These are phyloP conservation scores for Protophormia terraenovae DNA, from an alignment of 2,888 invertebrate genomes.

Conservation along the genomic window DNA sequence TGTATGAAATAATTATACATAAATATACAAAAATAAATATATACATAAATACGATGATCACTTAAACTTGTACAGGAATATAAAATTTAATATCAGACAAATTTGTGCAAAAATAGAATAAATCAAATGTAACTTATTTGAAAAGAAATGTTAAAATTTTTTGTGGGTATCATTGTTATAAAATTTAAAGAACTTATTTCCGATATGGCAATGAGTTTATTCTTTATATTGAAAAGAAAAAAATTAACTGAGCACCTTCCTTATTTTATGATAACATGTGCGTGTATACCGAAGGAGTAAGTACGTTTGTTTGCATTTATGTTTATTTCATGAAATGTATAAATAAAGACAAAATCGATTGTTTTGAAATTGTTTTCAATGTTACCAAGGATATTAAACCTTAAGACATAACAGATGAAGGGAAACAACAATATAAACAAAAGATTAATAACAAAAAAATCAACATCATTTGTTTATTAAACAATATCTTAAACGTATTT, in stretches of 20 bases:
- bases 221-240: too few species aligned
- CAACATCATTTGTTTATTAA: conserved; percentile 1
- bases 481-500: conserved; percentile 1
- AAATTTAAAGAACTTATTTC: too few species aligned
- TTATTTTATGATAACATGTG: too few species aligned
- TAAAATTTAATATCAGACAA: too few species aligned
- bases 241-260: too few species aligned
- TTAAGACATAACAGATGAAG: background rate
- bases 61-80: background rate
- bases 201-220: too few species aligned
- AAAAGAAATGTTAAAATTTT: too few species aligned
- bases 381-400: conserved; percentile 59
- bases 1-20: background rate
- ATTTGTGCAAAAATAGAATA: too few species aligned
- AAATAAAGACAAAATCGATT: conserved; percentile 50
- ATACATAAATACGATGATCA: background rate
- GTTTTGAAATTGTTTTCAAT: conserved; percentile 59
- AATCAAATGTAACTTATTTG: too few species aligned
- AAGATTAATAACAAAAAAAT: background rate
- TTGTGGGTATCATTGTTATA: too few species aligned
- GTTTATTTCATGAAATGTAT: conserved; percentile 29
- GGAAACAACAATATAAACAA: background rate
- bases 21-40: conserved; percentile 1
- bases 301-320: background rate
- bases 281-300: background rate